Evolutionary conservation across 2,888 invertebrate species (phyloP).

Genomic region (Corbicula japonica): DNA sequence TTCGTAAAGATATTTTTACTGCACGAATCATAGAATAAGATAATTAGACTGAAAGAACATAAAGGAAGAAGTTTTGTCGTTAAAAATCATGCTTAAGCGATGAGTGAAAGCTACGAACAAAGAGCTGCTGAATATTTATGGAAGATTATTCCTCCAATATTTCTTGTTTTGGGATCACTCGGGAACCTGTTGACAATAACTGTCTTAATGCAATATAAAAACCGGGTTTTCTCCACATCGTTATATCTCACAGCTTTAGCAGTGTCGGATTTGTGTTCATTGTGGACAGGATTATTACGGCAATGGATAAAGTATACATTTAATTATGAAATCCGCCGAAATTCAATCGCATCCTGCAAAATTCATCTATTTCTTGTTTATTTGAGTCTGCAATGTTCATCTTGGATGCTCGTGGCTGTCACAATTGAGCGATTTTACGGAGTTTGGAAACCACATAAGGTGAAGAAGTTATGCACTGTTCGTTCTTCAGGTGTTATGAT

Average conservation of each 20-base stretch:
- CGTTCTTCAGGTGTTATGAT: constrained; percentile 59
- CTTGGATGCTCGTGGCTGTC: constrained; percentile 81
- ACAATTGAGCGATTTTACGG: constrained; percentile 78
- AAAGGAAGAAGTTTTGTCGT: too few relatives aligned
- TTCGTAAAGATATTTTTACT: too few relatives aligned
- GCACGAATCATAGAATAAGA: too few relatives aligned
- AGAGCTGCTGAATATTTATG: constrained; percentile 52
- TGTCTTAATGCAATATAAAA: constrained; percentile 65
- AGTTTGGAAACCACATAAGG: constrained; percentile 77
- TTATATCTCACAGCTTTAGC: constrained; percentile 76
- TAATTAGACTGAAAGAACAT: too few relatives aligned
- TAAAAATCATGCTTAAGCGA: too few relatives aligned
- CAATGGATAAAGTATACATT: constrained; percentile 66
- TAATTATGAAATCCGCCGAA: constrained; percentile 68
- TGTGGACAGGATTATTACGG: constrained; percentile 75
- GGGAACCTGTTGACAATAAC: constrained; percentile 77
- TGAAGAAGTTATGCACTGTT: constrained; percentile 71
- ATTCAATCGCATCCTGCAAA: constrained; percentile 65
- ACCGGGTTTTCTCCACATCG: constrained; percentile 69
- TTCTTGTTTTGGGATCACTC: constrained; percentile 74
- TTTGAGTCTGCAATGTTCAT: constrained; percentile 72
- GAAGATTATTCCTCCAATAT: constrained; percentile 68
- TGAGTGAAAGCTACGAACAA: too few relatives aligned
- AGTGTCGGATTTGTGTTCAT: constrained; percentile 71
- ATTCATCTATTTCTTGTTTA: constrained; percentile 76